Conservation (phyloP, 2,797 vertebrate species). For the Lutjanus campechanus region DNA sequence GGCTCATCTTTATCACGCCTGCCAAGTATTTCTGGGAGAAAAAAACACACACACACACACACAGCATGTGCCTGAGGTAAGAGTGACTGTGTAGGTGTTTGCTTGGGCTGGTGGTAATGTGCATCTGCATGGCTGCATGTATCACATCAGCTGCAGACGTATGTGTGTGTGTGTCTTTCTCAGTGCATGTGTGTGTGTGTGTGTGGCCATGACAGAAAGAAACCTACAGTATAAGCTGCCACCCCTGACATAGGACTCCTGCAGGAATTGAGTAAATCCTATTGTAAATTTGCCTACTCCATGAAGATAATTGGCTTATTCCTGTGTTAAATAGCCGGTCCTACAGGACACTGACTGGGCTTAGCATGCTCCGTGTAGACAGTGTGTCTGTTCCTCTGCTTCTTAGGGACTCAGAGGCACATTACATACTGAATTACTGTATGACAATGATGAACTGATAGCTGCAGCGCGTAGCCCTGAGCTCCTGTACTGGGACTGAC, state of each 20-base stretch:
- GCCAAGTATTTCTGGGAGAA: conserved; percentile 31
- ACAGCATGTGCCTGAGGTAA: conserved; percentile 40
- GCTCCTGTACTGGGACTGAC: conserved; percentile 48
- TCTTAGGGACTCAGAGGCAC: conserved; percentile 76
- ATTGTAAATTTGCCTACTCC: conserved; percentile 82
- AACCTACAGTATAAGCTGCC: conserved; percentile 73
- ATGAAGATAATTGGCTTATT: conserved; percentile 87
- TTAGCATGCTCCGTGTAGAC: conserved; percentile 74
- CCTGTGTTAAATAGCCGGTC: conserved; percentile 83
- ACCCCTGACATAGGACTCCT: conserved; percentile 76
- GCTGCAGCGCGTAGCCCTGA: conserved; percentile 48
- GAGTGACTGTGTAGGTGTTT: conserved; percentile 62
- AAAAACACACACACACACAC: no score
- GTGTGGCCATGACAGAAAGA: conserved; percentile 51
- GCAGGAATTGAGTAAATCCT: conserved; percentile 80
- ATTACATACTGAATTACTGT: conserved; percentile 84
- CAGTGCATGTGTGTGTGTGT: conserved; percentile 27
- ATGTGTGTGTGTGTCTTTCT: conserved; percentile 1
- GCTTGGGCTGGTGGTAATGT: conserved; percentile 56
- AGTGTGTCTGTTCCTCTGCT: conserved; percentile 75
- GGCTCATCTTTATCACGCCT: conserved; percentile 45
- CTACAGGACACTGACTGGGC: conserved; percentile 80
- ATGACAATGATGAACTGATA: conserved; percentile 84
- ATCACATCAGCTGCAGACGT: conserved; percentile 31
- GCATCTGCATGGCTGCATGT: conserved; percentile 47